Evolutionary conservation across 2,888 invertebrate species (phyloP).

Genomic region (Andrena camellia): DNA sequence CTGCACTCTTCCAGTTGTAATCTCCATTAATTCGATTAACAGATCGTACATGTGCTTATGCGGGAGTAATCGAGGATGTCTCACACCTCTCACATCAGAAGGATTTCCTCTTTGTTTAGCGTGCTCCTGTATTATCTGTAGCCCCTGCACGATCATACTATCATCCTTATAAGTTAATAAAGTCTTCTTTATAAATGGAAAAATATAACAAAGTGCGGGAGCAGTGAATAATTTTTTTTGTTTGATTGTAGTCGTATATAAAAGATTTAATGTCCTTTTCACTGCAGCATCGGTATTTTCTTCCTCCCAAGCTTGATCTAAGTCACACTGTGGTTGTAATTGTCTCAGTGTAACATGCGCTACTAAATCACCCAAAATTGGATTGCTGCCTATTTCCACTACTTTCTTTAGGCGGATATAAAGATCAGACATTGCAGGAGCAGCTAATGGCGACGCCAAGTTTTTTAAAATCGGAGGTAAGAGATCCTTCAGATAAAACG

Average conservation of each 20-base stretch:
- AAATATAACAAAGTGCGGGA: constrained; percentile 93
- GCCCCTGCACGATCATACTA: constrained; percentile 87
- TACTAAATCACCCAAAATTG: constrained; percentile 87
- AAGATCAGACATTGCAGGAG: constrained; percentile 88
- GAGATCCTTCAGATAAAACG: constrained; percentile 87
- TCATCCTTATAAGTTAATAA: constrained; percentile 86
- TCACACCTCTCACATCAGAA: constrained; percentile 86
- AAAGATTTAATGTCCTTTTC: constrained; percentile 88
- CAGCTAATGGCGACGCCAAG: constrained; percentile 92
- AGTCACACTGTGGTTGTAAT: constrained; percentile 92
- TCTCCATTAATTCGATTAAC: constrained; percentile 91
- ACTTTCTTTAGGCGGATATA: constrained; percentile 88
- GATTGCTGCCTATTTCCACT: constrained; percentile 85
- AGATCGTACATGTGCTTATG: constrained; percentile 93
- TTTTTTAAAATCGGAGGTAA: constrained; percentile 88
- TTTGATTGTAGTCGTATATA: constrained; percentile 86
- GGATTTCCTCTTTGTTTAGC: constrained; percentile 88
- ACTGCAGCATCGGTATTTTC: constrained; percentile 89
- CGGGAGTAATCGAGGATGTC: constrained; percentile 93
- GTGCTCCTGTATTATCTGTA: constrained; percentile 91
- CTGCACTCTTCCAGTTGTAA: constrained; percentile 90
- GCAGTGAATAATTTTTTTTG: constrained; percentile 87
- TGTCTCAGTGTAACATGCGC: constrained; percentile 91
- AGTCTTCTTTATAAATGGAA: constrained; percentile 91
- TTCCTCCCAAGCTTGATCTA: constrained; percentile 92